These are phyloP conservation scores for Drosophila lutescens DNA, from an alignment of 2,888 invertebrate species.

Conservation along the genomic window DNA sequence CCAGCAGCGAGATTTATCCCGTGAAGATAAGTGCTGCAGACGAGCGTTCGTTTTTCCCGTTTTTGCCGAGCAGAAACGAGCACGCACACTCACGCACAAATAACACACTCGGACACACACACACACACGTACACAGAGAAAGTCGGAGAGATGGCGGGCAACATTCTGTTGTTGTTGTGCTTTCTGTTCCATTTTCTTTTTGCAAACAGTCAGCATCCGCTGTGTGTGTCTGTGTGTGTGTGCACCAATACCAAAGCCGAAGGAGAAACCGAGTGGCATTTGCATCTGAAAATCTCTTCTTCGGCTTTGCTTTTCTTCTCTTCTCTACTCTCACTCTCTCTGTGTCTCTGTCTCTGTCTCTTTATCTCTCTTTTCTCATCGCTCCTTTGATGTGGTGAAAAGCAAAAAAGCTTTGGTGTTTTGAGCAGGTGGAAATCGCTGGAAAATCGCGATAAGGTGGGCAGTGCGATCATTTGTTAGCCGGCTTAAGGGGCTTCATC, in stretches of 20 bases:
- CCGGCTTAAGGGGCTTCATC: neutral
- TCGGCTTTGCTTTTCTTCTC: constrained; percentile 9
- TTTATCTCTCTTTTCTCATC: neutral
- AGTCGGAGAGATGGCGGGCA: constrained; percentile 32
- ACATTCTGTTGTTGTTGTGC: constrained; percentile 58
- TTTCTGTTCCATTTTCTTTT: constrained; percentile 41
- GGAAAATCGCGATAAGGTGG: neutral
- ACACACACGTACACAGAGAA: constrained; percentile 6
- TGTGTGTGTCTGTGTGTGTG: neutral
- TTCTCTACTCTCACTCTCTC: neutral
- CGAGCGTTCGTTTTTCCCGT: constrained; percentile 25
- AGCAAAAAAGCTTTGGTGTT: constrained; percentile 6
- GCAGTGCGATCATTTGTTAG: neutral
- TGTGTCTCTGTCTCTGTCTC: too few relatives aligned
- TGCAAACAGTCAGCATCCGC: constrained; percentile 71
- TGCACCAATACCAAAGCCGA: constrained; percentile 31
- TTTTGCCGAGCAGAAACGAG: constrained; percentile 17
- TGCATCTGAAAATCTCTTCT: constrained; percentile 12
- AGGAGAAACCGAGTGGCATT: constrained; percentile 11
- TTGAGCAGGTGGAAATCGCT: constrained; percentile 1
- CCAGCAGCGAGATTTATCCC: constrained; percentile 81
- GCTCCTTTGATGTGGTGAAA: neutral
- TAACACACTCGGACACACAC: constrained; percentile 11
- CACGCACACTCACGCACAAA: constrained; percentile 4
- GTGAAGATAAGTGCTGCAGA: constrained; percentile 69